Evolutionary conservation across 2,888 invertebrate genomes (phyloP).

Genomic region (Bimastos eiseni): DNA sequence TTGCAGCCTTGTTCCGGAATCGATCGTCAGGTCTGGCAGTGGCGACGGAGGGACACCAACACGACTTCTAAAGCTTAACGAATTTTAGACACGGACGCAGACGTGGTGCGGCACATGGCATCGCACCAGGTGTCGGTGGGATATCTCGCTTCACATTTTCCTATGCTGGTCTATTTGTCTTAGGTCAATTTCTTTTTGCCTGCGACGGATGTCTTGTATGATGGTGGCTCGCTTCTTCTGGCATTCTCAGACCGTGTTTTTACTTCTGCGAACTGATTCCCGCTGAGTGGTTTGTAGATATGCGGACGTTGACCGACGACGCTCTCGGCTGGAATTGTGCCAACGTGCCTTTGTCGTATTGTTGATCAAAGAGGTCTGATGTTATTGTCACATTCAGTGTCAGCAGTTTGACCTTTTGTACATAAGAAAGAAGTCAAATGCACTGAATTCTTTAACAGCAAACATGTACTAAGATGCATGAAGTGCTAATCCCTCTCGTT

Average conservation of each 20-base stretch:
- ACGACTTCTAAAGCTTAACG: neutral
- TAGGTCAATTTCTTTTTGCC: neutral
- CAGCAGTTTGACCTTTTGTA: neutral
- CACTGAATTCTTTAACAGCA: too few species aligned
- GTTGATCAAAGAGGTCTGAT: neutral
- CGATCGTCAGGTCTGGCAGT: constrained; percentile 57
- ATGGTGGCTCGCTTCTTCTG: too few species aligned
- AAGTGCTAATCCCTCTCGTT: too few species aligned
- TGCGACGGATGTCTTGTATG: too few species aligned
- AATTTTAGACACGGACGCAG: too few species aligned
- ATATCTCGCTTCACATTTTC: neutral
- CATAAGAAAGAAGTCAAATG: neutral
- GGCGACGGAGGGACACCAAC: constrained; percentile 49
- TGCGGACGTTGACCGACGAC: neutral
- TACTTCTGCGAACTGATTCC: too few species aligned
- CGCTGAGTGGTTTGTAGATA: too few species aligned
- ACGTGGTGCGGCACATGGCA: neutral
- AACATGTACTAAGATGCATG: too few species aligned
- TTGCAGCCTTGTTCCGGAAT: constrained; percentile 56
- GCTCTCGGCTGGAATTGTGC: neutral
- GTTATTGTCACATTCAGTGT: neutral
- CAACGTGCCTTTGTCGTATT: neutral
- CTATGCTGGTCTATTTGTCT: neutral
- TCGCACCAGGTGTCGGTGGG: neutral
- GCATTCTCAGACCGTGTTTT: too few species aligned